Conservation (phyloP, 2,797 vertebrate species). For the Acomys russatus region DNA sequence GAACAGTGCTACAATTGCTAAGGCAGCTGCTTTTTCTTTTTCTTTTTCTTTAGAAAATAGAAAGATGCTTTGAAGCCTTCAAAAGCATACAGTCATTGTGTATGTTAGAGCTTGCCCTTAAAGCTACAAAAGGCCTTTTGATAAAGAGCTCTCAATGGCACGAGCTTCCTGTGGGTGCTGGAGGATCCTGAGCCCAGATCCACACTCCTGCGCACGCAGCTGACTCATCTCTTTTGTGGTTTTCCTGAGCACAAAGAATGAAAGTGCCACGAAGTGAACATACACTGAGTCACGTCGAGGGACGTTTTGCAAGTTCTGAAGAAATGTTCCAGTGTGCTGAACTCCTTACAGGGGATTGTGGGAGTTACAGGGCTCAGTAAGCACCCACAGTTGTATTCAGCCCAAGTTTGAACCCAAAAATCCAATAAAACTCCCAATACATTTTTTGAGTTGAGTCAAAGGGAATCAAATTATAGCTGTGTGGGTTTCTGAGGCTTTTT, state of each 20-base stretch:
- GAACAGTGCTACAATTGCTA: slow-evolving; percentile 41
- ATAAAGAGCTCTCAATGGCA: slow-evolving; percentile 55
- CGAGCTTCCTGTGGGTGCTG: slow-evolving; percentile 62
- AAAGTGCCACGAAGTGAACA: slow-evolving; percentile 56
- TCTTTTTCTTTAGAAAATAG: slow-evolving; percentile 56
- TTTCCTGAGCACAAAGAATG: slow-evolving; percentile 68
- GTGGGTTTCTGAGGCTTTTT: slow-evolving; percentile 52
- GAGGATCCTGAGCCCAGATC: slow-evolving; percentile 48
- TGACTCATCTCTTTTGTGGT: slow-evolving; percentile 68
- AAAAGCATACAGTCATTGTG: slow-evolving; percentile 65
- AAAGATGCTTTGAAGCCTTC: slow-evolving; percentile 76
- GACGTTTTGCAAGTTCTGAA: slow-evolving; percentile 58
- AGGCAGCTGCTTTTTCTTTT: slow-evolving; percentile 51
- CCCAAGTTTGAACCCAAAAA: slow-evolving; percentile 56
- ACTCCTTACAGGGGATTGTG: slow-evolving; percentile 58
- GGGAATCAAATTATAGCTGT: slow-evolving; percentile 59
- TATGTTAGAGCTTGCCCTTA: slow-evolving; percentile 36
- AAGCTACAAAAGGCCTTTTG: slow-evolving; percentile 77
- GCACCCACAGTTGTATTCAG: slow-evolving; percentile 22
- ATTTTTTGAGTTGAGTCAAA: slow-evolving; percentile 26
- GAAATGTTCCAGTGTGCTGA: slow-evolving; percentile 42
- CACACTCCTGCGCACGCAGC: background rate
- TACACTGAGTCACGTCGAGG: slow-evolving; percentile 63
- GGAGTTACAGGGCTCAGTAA: slow-evolving; percentile 53
- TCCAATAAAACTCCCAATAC: slow-evolving; percentile 12